Evolutionary conservation across 1,140 invertebrate genomes (phyloP).

Genomic region (Drosophila watanabei): DNA sequence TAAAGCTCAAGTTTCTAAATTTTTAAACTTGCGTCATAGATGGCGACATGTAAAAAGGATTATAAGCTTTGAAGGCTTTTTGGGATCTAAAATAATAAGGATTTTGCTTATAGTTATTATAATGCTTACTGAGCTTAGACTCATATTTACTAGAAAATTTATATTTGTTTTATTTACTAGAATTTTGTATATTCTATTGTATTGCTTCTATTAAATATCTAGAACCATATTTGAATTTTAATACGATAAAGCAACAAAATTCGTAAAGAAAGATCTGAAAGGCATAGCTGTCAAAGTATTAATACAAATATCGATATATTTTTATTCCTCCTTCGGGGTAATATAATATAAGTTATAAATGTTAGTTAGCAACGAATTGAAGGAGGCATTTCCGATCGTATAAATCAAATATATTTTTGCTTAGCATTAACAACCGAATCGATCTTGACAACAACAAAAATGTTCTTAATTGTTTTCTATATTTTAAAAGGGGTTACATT

Average conservation of each 20-base stretch:
- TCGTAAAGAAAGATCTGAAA: too few relatives aligned
- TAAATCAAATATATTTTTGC: too few relatives aligned
- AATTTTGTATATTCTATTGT: neutral
- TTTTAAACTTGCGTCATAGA: neutral
- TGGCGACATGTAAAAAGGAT: constrained; percentile 2
- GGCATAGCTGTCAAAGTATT: neutral
- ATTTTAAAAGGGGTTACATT: too few relatives aligned
- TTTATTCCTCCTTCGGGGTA: too few relatives aligned
- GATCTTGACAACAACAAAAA: too few relatives aligned
- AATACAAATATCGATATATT: neutral
- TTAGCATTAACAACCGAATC: too few relatives aligned
- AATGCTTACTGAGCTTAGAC: too few relatives aligned
- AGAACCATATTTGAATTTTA: neutral
- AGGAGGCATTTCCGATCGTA: too few relatives aligned
- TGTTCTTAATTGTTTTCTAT: too few relatives aligned
- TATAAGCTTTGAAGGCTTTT: neutral
- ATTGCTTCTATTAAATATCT: neutral
- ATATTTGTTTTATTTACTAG: neutral
- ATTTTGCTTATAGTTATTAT: neutral
- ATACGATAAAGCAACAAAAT: neutral
- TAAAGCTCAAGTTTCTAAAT: neutral
- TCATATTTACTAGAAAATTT: neutral
- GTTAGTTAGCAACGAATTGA: too few relatives aligned
- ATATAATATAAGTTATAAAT: too few relatives aligned
- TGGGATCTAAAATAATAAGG: too few relatives aligned